A percentile compares a stretch with the other conserved stretches of the same genome.
Evolutionary conservation across 2,797 vertebrate species (phyloP).

Genomic region (Halcyon leucocephala): DNA sequence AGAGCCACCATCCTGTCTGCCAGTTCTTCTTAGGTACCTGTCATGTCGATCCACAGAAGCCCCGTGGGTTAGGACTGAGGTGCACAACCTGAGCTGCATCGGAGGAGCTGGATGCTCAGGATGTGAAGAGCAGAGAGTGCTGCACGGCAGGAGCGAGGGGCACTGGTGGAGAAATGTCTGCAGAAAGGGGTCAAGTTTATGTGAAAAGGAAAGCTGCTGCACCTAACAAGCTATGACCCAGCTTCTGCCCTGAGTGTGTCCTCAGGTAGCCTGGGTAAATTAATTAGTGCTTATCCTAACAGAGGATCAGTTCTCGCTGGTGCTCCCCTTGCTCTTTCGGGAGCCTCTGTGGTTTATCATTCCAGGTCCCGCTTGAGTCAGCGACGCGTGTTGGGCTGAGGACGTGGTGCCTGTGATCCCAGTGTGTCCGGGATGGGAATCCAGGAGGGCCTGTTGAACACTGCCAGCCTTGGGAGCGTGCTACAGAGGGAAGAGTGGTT

Average conservation of each 20-base stretch:
- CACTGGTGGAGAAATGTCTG: neutral
- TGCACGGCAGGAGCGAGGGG: neutral
- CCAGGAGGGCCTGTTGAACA: neutral
- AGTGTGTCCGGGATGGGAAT: neutral
- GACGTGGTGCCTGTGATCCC: neutral
- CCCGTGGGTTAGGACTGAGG: neutral
- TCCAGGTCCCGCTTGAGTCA: neutral
- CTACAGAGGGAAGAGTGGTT: neutral
- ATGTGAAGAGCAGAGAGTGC: neutral
- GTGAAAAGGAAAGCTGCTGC: neutral
- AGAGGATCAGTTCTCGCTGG: neutral
- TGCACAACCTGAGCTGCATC: neutral
- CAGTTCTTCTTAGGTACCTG: neutral
- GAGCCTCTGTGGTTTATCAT: neutral
- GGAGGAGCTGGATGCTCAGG: neutral
- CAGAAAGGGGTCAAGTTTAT: neutral
- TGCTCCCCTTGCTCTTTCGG: neutral
- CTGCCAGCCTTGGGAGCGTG: rapidly evolving
- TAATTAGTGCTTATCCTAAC: neutral
- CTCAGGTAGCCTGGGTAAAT: neutral
- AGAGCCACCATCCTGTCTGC: slow-evolving; percentile 17
- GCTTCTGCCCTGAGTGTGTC: neutral
- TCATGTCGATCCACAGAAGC: neutral
- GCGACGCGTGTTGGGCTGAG: neutral
- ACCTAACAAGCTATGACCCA: neutral